A percentile compares a stretch with the other conserved stretches of the same genome.
Evolutionary conservation across 2,113 vertebrate genomes (phyloP).

Genomic region (Pygoscelis antarcticus): DNA sequence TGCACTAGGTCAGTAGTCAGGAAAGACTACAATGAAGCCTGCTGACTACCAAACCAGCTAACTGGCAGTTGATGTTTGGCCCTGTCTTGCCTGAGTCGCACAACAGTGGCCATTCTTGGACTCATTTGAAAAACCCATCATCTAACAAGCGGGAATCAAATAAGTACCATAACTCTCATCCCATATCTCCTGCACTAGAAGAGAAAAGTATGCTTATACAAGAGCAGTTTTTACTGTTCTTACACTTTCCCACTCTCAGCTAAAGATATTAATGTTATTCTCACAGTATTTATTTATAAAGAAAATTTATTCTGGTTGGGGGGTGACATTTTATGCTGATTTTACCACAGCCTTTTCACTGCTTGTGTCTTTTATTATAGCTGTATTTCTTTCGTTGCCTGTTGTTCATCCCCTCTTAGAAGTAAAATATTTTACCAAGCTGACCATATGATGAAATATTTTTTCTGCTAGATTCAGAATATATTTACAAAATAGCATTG

Average conservation of each 20-base stretch:
- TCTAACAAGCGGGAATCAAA: not conserved
- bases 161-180: not conserved
- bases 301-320: slow-evolving; percentile 60
- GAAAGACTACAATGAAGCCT: not conserved
- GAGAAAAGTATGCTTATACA: slow-evolving; percentile 17
- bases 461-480: slow-evolving; percentile 45
- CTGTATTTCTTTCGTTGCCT: slow-evolving; percentile 58
- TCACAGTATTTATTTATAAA: slow-evolving; percentile 63
- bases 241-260: slow-evolving; percentile 10
- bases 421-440: slow-evolving; percentile 69
- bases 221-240: slow-evolving; percentile 7
- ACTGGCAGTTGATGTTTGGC: not conserved
- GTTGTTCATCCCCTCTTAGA: slow-evolving; percentile 48
- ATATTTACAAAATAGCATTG: slow-evolving; percentile 38
- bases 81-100: rapidly evolving
- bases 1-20: not conserved
- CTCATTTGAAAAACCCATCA: not conserved
- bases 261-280: slow-evolving; percentile 62
- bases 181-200: not conserved
- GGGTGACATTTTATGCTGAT: slow-evolving; percentile 64
- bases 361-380: slow-evolving; percentile 53
- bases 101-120: rapidly evolving
- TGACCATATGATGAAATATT: slow-evolving; percentile 64
- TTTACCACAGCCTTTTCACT: slow-evolving; percentile 60
- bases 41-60: not conserved